A percentile compares a stretch with the other conserved stretches of the same genome.
Evolutionary conservation across 2,888 invertebrate species (phyloP).

Genomic region (Xestia xanthographa): DNA sequence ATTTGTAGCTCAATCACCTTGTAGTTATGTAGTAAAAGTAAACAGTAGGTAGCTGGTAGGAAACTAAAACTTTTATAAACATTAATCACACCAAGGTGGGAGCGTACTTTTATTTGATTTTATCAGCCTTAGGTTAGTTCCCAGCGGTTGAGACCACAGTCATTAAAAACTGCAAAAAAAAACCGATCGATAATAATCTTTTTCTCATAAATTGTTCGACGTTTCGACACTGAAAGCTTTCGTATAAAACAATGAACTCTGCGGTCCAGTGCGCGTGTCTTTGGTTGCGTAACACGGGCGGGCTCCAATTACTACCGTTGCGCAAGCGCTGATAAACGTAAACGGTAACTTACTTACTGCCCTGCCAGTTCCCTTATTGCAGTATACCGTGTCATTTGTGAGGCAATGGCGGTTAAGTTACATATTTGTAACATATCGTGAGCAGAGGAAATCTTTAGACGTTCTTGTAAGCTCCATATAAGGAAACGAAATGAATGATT

Average conservation of each 20-base stretch:
- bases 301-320: constrained; percentile 79
- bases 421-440: constrained; percentile 62
- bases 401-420: constrained; percentile 56
- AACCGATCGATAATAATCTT: constrained; percentile 55
- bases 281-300: constrained; percentile 67
- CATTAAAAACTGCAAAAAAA: constrained; percentile 36
- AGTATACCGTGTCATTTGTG: constrained; percentile 59
- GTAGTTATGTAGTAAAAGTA: neutral
- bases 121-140: constrained; percentile 23
- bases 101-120: constrained; percentile 8
- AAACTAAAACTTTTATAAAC: neutral
- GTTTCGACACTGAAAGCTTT: constrained; percentile 61
- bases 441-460: constrained; percentile 18
- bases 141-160: neutral
- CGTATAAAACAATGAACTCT: constrained; percentile 68
- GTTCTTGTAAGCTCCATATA: constrained; percentile 30
- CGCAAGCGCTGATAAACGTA: constrained; percentile 71
- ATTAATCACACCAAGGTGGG: neutral
- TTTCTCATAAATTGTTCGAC: constrained; percentile 64
- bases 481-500: constrained; percentile 16
- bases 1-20: neutral
- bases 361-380: constrained; percentile 60
- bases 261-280: constrained; percentile 72
- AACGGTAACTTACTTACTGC: constrained; percentile 56
- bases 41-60: neutral